Conservation (phyloP, 2,797 vertebrate genomes). For the Eutrigla gurnardus region DNA sequence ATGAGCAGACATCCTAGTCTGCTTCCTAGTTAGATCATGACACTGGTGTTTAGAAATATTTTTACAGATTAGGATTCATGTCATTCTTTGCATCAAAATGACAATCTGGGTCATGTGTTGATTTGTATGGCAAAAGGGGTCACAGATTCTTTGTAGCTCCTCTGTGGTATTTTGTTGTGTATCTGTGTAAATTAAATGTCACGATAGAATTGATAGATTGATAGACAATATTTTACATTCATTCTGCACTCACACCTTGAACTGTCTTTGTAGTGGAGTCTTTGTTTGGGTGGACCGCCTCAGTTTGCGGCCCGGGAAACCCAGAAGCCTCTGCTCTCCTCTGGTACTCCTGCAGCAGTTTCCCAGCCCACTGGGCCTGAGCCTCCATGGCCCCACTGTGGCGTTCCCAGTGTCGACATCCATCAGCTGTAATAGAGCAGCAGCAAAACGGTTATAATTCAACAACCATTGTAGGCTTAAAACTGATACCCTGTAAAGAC, state of each 20-base stretch:
- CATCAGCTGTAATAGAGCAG: conserved; percentile 84
- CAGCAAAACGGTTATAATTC: conserved; percentile 3
- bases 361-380: conserved; percentile 91
- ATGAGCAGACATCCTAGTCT: background rate
- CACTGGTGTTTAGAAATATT: no score
- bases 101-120: background rate
- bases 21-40: background rate
- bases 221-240: background rate
- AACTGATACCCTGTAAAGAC: background rate
- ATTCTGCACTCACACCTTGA: conserved; percentile 48
- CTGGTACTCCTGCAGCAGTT: conserved; percentile 91
- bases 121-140: background rate
- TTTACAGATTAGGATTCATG: no score
- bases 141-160: background rate
- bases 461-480: background rate
- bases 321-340: conserved; percentile 83
- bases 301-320: conserved; percentile 74
- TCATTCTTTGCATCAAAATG: no score
- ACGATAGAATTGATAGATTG: background rate
- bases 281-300: conserved; percentile 66
- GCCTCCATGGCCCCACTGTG: conserved; percentile 94
- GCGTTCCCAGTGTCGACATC: conserved; percentile 94
- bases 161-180: background rate
- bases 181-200: background rate
- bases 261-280: conserved; percentile 80